Base-by-base conservation (phyloP, 2,888 invertebrate genomes). In the Mantis religiosa region DNA sequence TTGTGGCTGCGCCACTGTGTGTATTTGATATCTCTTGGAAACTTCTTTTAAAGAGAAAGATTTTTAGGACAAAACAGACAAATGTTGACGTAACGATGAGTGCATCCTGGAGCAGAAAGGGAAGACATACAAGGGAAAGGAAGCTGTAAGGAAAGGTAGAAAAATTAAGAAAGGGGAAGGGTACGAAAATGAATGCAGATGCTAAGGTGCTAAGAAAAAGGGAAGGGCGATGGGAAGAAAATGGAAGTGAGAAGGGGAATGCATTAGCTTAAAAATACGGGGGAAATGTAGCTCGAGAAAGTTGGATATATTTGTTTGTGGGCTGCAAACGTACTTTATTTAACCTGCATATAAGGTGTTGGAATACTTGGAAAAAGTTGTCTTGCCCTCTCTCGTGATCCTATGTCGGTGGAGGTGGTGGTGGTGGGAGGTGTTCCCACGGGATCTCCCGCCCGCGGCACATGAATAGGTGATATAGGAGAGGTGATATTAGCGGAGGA, bases 401-500 rank as follows among this genome's bases (percentile, higher is more conserved):
- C 54, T 71, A 20, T 20, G 15, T 25, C 54, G 25, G 54, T 71
- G 54, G 54, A 20, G 54, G 54, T 71, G 28, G 85, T 3, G 85
- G 85, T 27, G 34, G 85, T n/a, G 84, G 85, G 41, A 27, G 85
- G 85, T 27, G 34, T 30, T 71, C 54, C 54, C 54, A 71, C 54
- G 54, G 54, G 54, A 71, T 71, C 54, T 71, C 54, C 54, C 54
- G 47, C 85, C 54, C 41, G 47, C 85, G 47, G 85, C 88, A 85
- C 90, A 90, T 90, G 90, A 90, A 90, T 90, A 90, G 90, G 90
- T 90, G 90, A 90, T 90, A 87, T 87, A 88, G 87, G 89, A 87
- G 89, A 87, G 89, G 90, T 87, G 90, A 90, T 89, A 90, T 90
- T 90, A 90, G 90, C 84, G 90, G 83, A 87, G 90, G 87, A 47